Evolutionary conservation across 2,888 invertebrate genomes (phyloP), one percentile per base, ranked within the genome.

Genomic region (Cantharis rufa): DNA sequence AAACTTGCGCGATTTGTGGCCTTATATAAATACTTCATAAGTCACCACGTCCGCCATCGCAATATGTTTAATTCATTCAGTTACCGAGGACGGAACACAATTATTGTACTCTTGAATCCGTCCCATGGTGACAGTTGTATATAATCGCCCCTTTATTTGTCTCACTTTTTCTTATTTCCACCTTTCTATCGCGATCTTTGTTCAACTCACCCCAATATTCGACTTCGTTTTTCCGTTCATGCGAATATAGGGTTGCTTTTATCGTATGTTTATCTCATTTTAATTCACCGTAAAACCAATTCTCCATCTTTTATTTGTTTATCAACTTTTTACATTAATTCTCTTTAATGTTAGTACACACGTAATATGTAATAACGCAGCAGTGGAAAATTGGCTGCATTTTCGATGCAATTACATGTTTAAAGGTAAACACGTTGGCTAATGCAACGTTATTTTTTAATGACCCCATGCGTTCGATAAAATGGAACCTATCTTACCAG

Each of bases 121-220:
- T 87, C 88, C 88, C 88, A 81, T 84, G 87, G 91, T 91, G 91
- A 91, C 92, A 91, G 91, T 92, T 92, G 92, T 88, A 87, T 87
- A 89, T 90, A 91, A 92, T 91, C 91, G 74, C 78, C 76, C 71
- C 69, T 15, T 64, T 32, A 16, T 64, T 72, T 64, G 15, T 74
- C 76, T 74, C 27, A 48, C 15, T 76, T 68, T 48, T 9, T 27
- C 18, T 13, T 24, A 48, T 61, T 48, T 24, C 21, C 10, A 62
- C 28, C 62, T 62, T 72, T 11, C 63, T 21, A 32, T 64, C 27
- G 1, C 27, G 28, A 64, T 32, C 70, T 61, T 62, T 11, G 15
- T 64, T 48, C 21, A 32, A 15, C 68, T 63, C 70, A 21, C 11
- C 63, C 62, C 68, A n/a, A 71, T 69, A 32, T 72, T 64, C 48